Base-by-base conservation (phyloP, 2,113 vertebrate genomes). In the Nyctereutes procyonoides region DNA sequence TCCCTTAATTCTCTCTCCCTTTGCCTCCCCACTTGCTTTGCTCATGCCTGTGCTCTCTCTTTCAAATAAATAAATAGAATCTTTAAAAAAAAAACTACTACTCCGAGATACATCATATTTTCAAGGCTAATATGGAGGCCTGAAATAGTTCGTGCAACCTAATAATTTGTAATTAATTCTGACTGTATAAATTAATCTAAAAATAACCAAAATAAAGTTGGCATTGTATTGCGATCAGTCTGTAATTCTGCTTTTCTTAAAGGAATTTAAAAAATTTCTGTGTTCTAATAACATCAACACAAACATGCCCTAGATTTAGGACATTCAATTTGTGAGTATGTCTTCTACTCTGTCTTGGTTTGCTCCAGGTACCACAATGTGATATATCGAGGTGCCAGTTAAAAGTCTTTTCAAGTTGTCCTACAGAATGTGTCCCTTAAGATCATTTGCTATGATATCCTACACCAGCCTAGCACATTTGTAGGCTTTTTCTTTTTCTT, bases 121-220 rank as follows among this genome's bases (percentile, higher is more conserved):
- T 67, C 24, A 94, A 94, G 5, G 56, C 28, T 88, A 83, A 80
- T 9, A 85, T 26, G 13, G 85, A 86, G 83, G 38, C 5, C 20
- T 88, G 53, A 84, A 69, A 76, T 69, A 89, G 43, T 71, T 79
- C 48, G 51, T 60, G 0, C 11, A 92, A 79, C 17, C 91, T 69
- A 84, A 55, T 76, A 86, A 95, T 48, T 97, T 86, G 69, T 88
- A 93, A 95, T 69, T 43, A 93, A 56, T 88, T 94, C n/a, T 82
- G 43, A 84, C 16, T 93, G 8, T 17, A 62, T 77, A 28, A 93
- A 67, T 81, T 90, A 94, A 20, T 43, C 17, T 53, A 58, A 91
- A 86, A 65, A 87, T 71, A 93, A 83, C 1, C 26, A 56, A 85
- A 95, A 93, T 58, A 69, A 43, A 73, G 26, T 14, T 71, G 26